Evolutionary conservation across 1,140 invertebrate species (phyloP).

Genomic region (Hycleus phaleratus): DNA sequence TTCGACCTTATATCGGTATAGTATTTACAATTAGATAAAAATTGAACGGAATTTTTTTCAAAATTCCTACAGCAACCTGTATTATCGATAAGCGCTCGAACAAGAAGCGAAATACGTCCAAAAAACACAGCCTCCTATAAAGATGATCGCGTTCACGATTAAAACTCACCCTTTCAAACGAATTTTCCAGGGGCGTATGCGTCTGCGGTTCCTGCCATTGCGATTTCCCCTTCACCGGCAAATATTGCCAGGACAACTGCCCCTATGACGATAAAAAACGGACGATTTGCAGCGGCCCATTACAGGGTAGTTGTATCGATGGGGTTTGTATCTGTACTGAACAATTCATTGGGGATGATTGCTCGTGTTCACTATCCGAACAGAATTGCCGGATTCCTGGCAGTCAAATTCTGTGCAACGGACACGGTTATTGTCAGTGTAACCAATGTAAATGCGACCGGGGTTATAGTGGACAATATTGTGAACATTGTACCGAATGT

Average conservation of each 20-base stretch:
- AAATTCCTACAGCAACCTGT: too few relatives aligned
- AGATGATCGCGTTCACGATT: too few relatives aligned
- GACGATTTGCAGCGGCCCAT: constrained; percentile 23
- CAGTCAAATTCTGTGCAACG: constrained; percentile 18
- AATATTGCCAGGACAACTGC: constrained; percentile 29
- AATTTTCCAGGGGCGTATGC: constrained; percentile 27
- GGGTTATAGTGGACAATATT: constrained; percentile 25
- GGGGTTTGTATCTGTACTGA: constrained; percentile 25
- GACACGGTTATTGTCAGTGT: constrained; percentile 28
- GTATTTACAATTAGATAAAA: too few relatives aligned
- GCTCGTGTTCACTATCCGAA: constrained; percentile 22
- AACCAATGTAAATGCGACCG: constrained; percentile 24
- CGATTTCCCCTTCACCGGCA: constrained; percentile 15
- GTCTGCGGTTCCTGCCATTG: constrained; percentile 26
- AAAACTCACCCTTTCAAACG: neutral
- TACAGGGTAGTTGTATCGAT: constrained; percentile 25
- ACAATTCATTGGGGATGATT: constrained; percentile 22
- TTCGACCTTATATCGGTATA: too few relatives aligned
- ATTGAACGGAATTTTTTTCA: too few relatives aligned
- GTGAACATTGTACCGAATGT: constrained; percentile 24
- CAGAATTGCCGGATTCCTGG: constrained; percentile 21
- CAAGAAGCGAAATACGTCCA: too few relatives aligned
- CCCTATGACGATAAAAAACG: constrained; percentile 12
- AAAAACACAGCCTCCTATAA: too few relatives aligned
- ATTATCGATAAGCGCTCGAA: too few relatives aligned